Evolutionary conservation across 2,113 vertebrate species (phyloP), one percentile per base, ranked within the genome.

Genomic region (Rousettus leschenaultii): DNA sequence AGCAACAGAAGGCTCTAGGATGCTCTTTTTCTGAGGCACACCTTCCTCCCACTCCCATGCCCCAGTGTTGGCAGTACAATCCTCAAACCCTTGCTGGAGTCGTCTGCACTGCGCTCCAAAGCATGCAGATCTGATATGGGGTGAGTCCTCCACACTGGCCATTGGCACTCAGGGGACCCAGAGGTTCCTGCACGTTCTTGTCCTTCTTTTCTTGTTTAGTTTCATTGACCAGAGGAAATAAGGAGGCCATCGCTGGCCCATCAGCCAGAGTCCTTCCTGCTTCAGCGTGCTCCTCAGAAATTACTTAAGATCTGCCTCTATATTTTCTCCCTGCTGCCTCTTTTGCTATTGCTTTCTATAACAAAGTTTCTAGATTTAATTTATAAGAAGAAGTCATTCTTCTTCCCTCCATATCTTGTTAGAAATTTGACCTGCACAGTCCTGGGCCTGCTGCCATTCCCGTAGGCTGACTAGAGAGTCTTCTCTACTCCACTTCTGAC

Each of bases 31-130:
- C 59, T 63, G 38, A 19, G n/a, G 19, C 7, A 7, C n/a, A 2
- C 18, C 73, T 35, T 68, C 28, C 21, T 53, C n/a, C 74, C 22
- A 19, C 19, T 21, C 65, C 21, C 7, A 38, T 14, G 66, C 51
- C 51, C 38, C 35, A n/a, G 0, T 3, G 45, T 38, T 16, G 14
- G 35, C 24, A 57, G 33, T 2, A 6, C 15, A 22, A n/a, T 24
- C 26, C 61, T 30, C 26, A 59, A 53, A 4, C 10, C 24, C 79
- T 48, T 21, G 5, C 38, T 6, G 16, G 30, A 26, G 30, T 35
- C 57, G 14, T 19, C 1, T 7, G 7, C 24, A 22, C 0, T 0
- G 1, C 7, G 7, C 22, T 7, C 7, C 18, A 18, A 35, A 73
- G 66, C 61, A 7, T 83, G 35, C 4, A 45, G 45, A 28, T 51